Percentiles rank a stretch among this genome's conserved stretches.
phyloP scores from a whole-genome alignment of 2,113 vertebrate species.

The Microcebus jonahi region DNA sequence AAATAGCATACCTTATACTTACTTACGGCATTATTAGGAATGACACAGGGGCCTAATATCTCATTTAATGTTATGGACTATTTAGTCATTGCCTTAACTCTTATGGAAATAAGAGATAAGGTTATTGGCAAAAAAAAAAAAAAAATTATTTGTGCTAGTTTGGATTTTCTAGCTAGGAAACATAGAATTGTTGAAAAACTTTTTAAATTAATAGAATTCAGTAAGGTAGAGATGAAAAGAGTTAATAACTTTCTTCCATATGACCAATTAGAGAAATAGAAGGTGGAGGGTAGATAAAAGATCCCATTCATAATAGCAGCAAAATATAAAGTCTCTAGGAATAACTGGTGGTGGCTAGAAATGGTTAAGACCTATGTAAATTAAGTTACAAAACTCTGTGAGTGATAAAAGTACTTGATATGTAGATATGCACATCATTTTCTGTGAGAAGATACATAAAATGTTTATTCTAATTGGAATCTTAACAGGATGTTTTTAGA shows the following conservation, averaged over 20 bases:
- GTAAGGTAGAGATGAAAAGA: conserved; percentile 8
- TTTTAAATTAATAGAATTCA: background rate
- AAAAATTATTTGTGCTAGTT: background rate
- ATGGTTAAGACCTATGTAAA: background rate
- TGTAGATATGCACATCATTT: background rate
- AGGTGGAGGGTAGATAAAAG: background rate
- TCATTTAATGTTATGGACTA: background rate
- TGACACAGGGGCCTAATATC: background rate
- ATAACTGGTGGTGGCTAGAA: background rate
- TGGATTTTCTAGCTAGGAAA: conserved; percentile 20
- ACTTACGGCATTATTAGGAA: background rate
- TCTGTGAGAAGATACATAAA: background rate
- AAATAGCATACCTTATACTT: background rate
- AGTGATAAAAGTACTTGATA: background rate
- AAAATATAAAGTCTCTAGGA: background rate
- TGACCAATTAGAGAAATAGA: conserved; percentile 17
- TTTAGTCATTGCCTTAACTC: background rate
- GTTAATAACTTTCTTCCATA: background rate
- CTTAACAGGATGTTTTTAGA: background rate
- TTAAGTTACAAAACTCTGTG: background rate
- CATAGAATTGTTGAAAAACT: background rate
- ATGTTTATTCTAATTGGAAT: conserved; percentile 13
- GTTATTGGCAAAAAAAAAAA: background rate
- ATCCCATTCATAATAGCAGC: background rate
- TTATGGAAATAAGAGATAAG: background rate